These are phyloP conservation scores for Amorpha juglandis DNA, from an alignment of 2,888 invertebrate genomes.

Conservation along the genomic window DNA sequence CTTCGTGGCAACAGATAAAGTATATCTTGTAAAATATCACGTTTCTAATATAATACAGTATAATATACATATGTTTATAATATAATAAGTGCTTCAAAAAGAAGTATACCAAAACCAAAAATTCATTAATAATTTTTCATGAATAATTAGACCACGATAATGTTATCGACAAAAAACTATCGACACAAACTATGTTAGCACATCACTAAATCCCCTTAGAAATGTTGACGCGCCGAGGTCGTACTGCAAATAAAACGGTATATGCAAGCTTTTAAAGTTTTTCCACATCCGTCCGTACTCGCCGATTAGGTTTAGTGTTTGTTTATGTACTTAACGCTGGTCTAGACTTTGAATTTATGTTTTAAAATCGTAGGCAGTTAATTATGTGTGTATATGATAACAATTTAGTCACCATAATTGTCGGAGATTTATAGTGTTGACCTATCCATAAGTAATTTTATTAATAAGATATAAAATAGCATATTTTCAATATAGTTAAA, in stretches of 20 bases:
- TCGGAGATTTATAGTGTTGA: background rate
- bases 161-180: constrained; percentile 11
- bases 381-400: constrained; percentile 29
- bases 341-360: constrained; percentile 21
- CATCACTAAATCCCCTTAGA: constrained; percentile 28
- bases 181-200: constrained; percentile 7
- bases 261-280: constrained; percentile 31
- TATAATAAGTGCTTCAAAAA: background rate
- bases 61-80: too few relatives aligned
- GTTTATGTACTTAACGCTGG: constrained; percentile 24
- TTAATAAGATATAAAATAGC: background rate
- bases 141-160: background rate
- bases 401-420: constrained; percentile 3
- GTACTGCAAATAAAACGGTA: constrained; percentile 32
- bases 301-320: constrained; percentile 23
- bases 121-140: too few relatives aligned
- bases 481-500: too few relatives aligned
- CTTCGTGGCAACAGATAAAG: too few relatives aligned
- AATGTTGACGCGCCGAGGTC: constrained; percentile 29
- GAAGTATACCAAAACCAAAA: too few relatives aligned
- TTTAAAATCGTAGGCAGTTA: background rate
- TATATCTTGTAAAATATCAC: too few relatives aligned
- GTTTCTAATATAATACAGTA: too few relatives aligned
- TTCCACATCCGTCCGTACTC: constrained; percentile 29
- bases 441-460: too few relatives aligned